phyloP scores from a whole-genome alignment of 2,113 vertebrate species.

The Lipotes vexillifer region DNA sequence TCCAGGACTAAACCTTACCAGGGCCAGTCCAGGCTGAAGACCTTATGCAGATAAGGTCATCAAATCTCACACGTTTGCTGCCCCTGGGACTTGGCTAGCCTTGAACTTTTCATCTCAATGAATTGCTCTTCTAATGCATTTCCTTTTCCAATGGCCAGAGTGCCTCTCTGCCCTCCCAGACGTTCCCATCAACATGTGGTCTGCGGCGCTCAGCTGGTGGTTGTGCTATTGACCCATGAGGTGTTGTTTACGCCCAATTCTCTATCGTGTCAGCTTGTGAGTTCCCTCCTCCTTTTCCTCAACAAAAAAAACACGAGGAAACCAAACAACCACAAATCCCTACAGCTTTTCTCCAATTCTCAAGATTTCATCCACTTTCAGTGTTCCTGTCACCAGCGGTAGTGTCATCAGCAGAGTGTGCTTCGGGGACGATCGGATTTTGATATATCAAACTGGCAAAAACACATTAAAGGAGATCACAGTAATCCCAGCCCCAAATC shows the following conservation, averaged over 20 bases:
- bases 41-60: not conserved
- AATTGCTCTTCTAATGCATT: not conserved
- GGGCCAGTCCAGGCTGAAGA: not conserved
- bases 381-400: not conserved
- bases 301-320: not conserved
- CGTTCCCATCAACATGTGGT: not conserved
- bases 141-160: not conserved
- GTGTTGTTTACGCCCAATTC: not conserved
- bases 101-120: not conserved
- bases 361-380: slow-evolving; percentile 18
- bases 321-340: not conserved
- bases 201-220: not conserved
- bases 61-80: not conserved
- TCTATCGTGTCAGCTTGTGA: not conserved
- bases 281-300: not conserved
- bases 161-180: not conserved
- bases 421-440: not conserved
- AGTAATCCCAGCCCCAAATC: slow-evolving; percentile 42
- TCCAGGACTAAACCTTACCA: not conserved
- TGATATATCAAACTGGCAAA: slow-evolving; percentile 50
- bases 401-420: slow-evolving; percentile 33
- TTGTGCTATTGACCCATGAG: not conserved
- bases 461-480: slow-evolving; percentile 40
- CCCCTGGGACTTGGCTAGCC: not conserved
- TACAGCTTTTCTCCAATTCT: slow-evolving; percentile 30